Conservation (phyloP, 1,140 invertebrate species). For the Episyrphus balteatus region DNA sequence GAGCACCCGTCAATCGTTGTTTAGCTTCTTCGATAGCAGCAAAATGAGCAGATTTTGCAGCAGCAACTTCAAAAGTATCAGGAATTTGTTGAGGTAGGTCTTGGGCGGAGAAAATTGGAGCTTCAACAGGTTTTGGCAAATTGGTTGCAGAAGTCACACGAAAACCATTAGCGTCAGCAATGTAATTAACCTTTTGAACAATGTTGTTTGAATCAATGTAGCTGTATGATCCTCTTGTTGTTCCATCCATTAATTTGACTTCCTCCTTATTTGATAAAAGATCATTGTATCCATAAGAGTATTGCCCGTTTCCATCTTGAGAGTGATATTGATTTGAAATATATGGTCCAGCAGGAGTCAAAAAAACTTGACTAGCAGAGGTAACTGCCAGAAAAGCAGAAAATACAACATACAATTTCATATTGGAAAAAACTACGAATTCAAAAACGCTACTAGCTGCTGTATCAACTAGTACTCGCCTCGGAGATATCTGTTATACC, state of each 20-base stretch:
- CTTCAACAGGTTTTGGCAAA: constrained; percentile 37
- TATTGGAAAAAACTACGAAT: no score
- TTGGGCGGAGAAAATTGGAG: constrained; percentile 7
- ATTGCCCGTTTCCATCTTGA: constrained; percentile 53
- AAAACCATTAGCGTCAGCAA: constrained; percentile 49
- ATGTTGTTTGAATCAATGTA: constrained; percentile 52
- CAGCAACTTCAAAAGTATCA: constrained; percentile 37
- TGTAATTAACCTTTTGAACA: constrained; percentile 48
- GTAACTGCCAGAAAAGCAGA: no score
- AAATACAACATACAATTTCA: no score
- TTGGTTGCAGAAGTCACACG: constrained; percentile 55
- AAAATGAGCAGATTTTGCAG: constrained; percentile 26
- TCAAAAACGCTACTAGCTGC: no score
- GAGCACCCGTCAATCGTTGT: constrained; percentile 13
- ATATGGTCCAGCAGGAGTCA: no score
- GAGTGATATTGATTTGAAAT: constrained; percentile 43
- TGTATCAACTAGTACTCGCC: no score
- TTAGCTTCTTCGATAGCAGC: constrained; percentile 22
- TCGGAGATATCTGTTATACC: no score
- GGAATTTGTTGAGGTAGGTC: constrained; percentile 18
- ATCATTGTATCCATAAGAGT: constrained; percentile 54
- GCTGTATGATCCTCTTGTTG: constrained; percentile 51
- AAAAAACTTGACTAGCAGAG: no score
- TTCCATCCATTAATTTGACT: constrained; percentile 48
- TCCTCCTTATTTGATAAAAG: constrained; percentile 53